phyloP scores from a whole-genome alignment of 2,888 invertebrate genomes.

The Nemotelus nigrinus region DNA sequence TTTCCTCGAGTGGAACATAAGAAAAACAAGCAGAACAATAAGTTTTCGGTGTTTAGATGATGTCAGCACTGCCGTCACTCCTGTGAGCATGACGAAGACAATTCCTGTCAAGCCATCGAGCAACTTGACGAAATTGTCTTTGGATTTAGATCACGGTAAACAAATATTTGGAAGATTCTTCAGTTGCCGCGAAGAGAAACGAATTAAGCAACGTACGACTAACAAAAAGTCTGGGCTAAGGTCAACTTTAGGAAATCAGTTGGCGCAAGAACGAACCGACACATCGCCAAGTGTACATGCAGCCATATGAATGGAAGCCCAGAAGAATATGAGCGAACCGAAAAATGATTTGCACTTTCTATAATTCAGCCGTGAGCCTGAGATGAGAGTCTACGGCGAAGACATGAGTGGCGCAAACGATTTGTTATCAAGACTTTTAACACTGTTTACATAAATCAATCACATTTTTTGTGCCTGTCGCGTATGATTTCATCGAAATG shows the following conservation, averaged over 20 bases:
- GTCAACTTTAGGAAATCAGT: conserved; percentile 3
- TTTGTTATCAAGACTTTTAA: conserved; percentile 44
- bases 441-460: conserved; percentile 43
- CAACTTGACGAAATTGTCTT: conserved; percentile 39
- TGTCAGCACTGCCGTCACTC: conserved; percentile 13
- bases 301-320: background rate
- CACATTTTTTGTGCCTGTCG: conserved; percentile 29
- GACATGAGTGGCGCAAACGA: conserved; percentile 42
- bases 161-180: conserved; percentile 44
- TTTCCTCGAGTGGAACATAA: conserved; percentile 35
- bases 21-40: conserved; percentile 36
- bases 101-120: conserved; percentile 35
- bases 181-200: conserved; percentile 9
- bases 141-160: conserved; percentile 41
- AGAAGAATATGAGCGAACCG: background rate
- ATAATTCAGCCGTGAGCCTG: conserved; percentile 15
- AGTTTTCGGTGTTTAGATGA: conserved; percentile 6
- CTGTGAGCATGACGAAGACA: conserved; percentile 31
- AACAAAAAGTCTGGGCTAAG: conserved; percentile 6
- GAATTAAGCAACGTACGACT: conserved; percentile 29
- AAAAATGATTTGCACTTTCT: conserved; percentile 43
- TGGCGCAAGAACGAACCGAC: background rate
- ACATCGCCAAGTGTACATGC: background rate
- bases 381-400: conserved; percentile 37
- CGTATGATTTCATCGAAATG: conserved; percentile 27